Evolutionary conservation across 2,888 invertebrate genomes (phyloP).

Genomic region (Netelia fuscicornis): DNA sequence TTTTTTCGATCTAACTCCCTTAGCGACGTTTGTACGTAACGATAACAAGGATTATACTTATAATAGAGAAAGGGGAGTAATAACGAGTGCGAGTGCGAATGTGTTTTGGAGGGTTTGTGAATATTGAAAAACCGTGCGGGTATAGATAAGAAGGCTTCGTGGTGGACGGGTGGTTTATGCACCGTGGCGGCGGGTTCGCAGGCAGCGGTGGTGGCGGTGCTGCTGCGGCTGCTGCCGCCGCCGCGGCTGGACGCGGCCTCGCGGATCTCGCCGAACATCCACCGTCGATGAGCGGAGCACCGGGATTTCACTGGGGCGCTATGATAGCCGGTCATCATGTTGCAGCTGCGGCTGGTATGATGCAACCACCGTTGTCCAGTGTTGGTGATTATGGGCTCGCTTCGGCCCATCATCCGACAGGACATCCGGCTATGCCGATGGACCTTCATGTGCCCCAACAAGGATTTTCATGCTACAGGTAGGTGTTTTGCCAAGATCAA

Average conservation of each 20-base stretch:
- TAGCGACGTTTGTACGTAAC: slow-evolving; percentile 8
- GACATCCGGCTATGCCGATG: slow-evolving; percentile 90
- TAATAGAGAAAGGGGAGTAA: not conserved
- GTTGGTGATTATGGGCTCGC: slow-evolving; percentile 79
- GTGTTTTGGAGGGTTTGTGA: slow-evolving; percentile 54
- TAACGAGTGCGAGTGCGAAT: slow-evolving; percentile 51
- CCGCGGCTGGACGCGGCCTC: slow-evolving; percentile 90
- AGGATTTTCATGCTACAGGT: slow-evolving; percentile 97
- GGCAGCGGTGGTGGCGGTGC: slow-evolving; percentile 88
- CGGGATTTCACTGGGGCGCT: slow-evolving; percentile 83
- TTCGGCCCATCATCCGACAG: slow-evolving; percentile 87
- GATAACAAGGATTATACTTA: slow-evolving; percentile 3
- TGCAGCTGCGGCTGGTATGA: slow-evolving; percentile 87
- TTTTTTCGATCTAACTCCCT: not conserved
- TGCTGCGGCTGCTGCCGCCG: slow-evolving; percentile 85
- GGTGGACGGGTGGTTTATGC: slow-evolving; percentile 88
- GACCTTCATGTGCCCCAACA: slow-evolving; percentile 97
- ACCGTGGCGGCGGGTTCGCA: slow-evolving; percentile 91
- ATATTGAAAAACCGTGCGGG: slow-evolving; percentile 50
- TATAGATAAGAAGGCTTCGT: slow-evolving; percentile 71
- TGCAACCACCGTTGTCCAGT: slow-evolving; percentile 86
- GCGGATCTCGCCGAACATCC: slow-evolving; percentile 85
- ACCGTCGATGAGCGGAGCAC: slow-evolving; percentile 77
- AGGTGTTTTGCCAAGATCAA: slow-evolving; percentile 79
- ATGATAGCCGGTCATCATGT: slow-evolving; percentile 85